Evolutionary conservation across 2,113 vertebrate species (phyloP).

Genomic region (Gallinago media): DNA sequence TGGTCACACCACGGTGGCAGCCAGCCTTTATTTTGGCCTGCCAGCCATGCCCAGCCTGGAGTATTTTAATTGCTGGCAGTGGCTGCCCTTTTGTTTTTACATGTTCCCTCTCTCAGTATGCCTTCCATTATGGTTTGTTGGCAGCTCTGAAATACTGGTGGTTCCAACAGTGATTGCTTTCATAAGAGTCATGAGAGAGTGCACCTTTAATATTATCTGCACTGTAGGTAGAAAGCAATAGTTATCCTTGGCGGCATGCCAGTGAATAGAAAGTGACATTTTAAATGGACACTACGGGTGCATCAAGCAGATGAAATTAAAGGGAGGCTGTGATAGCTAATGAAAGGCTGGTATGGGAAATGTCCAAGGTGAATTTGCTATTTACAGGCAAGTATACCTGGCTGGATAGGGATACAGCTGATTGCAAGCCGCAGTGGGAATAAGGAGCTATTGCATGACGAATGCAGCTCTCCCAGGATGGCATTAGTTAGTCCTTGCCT

Average conservation of each 20-base stretch:
- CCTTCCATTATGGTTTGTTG: slow-evolving; percentile 30
- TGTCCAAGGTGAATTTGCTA: background rate
- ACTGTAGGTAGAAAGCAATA: slow-evolving; percentile 36
- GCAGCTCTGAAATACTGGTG: background rate
- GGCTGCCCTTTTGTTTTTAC: slow-evolving; percentile 31
- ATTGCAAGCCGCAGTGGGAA: background rate
- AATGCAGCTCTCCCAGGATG: background rate
- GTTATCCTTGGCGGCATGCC: slow-evolving; percentile 41
- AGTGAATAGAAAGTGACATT: slow-evolving; percentile 25
- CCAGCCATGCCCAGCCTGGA: slow-evolving; percentile 38
- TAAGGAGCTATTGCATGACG: background rate
- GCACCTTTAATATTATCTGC: slow-evolving; percentile 66
- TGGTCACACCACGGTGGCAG: background rate
- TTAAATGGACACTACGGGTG: slow-evolving; percentile 40
- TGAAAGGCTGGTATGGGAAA: slow-evolving; percentile 2
- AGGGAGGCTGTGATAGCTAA: background rate
- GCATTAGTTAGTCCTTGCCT: background rate
- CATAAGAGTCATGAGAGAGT: slow-evolving; percentile 49
- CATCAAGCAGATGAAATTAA: slow-evolving; percentile 50
- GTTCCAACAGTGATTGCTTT: slow-evolving; percentile 41
- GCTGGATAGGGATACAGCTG: background rate
- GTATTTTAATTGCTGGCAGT: slow-evolving; percentile 59
- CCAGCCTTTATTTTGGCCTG: slow-evolving; percentile 10
- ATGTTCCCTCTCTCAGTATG: slow-evolving; percentile 39
- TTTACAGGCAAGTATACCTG: background rate